Base-by-base conservation (phyloP, 2,888 invertebrate genomes). In the Aphidoletes aphidimyza region DNA sequence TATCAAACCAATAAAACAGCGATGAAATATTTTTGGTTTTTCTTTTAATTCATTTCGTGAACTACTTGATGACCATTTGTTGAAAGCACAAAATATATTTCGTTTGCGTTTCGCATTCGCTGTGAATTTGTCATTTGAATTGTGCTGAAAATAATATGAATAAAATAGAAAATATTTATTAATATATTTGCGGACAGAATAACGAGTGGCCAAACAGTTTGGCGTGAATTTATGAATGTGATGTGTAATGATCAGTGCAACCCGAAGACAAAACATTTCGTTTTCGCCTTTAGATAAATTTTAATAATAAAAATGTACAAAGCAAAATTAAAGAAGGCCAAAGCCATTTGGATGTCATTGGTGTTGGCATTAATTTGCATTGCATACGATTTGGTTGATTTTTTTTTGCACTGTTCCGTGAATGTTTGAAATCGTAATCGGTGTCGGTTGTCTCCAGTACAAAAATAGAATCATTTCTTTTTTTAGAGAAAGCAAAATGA, bases 341-440 rank as follows among this genome's bases (percentile, higher is more conserved):
- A 69, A 69, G n/a, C 69, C 69, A 69, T 69, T 69, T 69, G 2
- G 69, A 30, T 69, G 69, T 69, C 69, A 69, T 54, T 54, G 54
- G 6, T 54, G 54, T 54, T 54, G n/a, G n/a, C n/a, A 54, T 30
- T 69, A n/a, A 14, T 19, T 1, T 69, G 69, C 69, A 69, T 69
- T 69, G 14, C 1, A 54, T 69, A 17, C 5, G 30, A 30, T 69
- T 69, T 69, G n/a, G 26, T 69, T 69, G 34, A 69, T 42, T 42
- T 42, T 42, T 42, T 42, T 19, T 1, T 69, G 69, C 69, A 69
- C 30, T 69, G 14, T 0, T 22, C 30, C 2, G 8, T 9, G 8
- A 30, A 30, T 69, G n/a, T 69, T 69, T 69, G 34, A 69, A 22
- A 14, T 69, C 69, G 19, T 26, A 54, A 54, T 54, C 26, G 54